A percentile compares a stretch with the other conserved stretches of the same genome.
phyloP scores from a whole-genome alignment of 2,113 vertebrate genomes.

The Corydoras sp. region DNA sequence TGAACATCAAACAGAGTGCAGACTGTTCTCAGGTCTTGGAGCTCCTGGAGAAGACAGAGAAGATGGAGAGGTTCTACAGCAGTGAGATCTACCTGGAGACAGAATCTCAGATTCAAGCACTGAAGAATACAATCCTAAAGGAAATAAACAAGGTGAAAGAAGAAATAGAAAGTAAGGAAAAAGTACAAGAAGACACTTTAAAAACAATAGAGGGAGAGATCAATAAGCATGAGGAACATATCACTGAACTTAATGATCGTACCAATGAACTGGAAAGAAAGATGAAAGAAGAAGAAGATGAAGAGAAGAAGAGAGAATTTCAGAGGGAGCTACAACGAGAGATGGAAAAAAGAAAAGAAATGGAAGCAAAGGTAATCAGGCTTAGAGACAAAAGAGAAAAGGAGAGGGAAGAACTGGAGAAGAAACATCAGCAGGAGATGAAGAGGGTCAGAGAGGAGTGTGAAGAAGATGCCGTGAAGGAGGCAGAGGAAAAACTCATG shows the following conservation, averaged over 20 bases:
- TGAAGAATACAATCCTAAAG: neutral
- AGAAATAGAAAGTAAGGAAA: neutral
- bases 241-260: constrained; percentile 9
- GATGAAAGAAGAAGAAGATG: constrained; percentile 10
- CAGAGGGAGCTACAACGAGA: no score
- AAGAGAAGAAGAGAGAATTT: constrained; percentile 2
- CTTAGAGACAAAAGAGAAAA: no score
- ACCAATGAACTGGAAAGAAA: constrained; percentile 11
- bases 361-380: no score
- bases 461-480: neutral
- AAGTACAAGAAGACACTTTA: neutral
- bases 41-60: neutral
- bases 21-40: neutral
- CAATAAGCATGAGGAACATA: constrained; percentile 3
- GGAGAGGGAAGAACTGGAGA: no score
- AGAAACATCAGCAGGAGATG: no score
- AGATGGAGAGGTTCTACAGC: constrained; percentile 19
- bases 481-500: no score
- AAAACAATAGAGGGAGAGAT: constrained; percentile 9
- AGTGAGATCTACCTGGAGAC: constrained; percentile 27
- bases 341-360: no score
- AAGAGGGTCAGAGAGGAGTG: no score
- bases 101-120: constrained; percentile 8
- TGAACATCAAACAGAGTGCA: neutral
- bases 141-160: neutral